A percentile compares a stretch with the other conserved stretches of the same genome.
Evolutionary conservation across 2,797 vertebrate species (phyloP).

Genomic region (Poecilia picta): DNA sequence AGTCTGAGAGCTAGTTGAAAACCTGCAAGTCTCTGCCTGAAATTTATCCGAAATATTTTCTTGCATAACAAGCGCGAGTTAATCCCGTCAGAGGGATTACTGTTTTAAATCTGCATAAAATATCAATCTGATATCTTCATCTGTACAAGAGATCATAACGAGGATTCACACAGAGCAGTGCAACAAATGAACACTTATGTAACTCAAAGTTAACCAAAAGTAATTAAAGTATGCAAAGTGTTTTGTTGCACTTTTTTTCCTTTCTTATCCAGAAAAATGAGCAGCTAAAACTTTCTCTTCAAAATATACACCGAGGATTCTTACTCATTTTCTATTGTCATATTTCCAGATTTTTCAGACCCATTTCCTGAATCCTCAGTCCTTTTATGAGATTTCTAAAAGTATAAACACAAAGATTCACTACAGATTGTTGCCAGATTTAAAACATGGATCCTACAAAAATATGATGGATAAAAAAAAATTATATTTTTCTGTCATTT

Average conservation of each 20-base stretch:
- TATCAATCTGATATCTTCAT: conserved; percentile 11
- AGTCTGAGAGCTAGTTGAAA: conserved; percentile 14
- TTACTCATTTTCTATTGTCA: background rate
- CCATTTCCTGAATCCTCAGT: background rate
- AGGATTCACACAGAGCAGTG: background rate
- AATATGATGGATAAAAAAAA: background rate
- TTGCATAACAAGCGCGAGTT: background rate
- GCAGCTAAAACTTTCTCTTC: background rate
- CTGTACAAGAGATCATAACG: background rate
- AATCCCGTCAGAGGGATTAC: conserved; percentile 30
- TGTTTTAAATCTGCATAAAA: conserved; percentile 37
- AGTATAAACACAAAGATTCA: background rate
- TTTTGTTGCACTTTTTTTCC: background rate
- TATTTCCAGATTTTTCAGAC: background rate
- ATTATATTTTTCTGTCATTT: background rate
- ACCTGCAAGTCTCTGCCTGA: conserved; percentile 1
- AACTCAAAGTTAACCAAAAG: conserved; percentile 1
- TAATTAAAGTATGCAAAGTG: background rate
- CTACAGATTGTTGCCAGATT: background rate
- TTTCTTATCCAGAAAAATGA: background rate
- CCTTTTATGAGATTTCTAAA: background rate
- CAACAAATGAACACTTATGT: background rate
- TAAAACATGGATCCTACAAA: background rate
- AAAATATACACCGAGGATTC: background rate
- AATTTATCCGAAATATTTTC: conserved; percentile 18